Evolutionary conservation across 2,888 invertebrate species (phyloP), one percentile per base, ranked within the genome.

Genomic region (Hypomecis punctinalis): DNA sequence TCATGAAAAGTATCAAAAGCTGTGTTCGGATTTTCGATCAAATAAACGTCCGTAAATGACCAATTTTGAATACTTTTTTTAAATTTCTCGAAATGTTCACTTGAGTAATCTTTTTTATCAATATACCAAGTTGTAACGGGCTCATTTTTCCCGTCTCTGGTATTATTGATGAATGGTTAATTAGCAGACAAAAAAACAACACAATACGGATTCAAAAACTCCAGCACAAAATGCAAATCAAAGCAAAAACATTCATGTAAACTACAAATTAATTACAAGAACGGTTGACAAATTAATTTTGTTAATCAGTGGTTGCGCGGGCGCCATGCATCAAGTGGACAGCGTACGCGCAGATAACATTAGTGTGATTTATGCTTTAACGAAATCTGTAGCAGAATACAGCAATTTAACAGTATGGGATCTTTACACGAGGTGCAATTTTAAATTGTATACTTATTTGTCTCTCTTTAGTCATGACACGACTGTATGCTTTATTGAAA

Each of bases 281-380:
- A 76, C 76, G 76, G 71, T 78, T 85, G 86, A 91, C 90, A 90
- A 91, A 92, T 91, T 91, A 91, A 91, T 91, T 91, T 89, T 76
- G 86, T 90, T 90, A 91, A 92, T 91, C 90, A 89, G 86, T 78
- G 74, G 74, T 76, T 78, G 83, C 84, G 82, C 85, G 76, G 72
- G 78, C 83, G 89, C 92, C 82, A 91, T 92, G 86, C 80, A 90
- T 92, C 92, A 91, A 77, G 72, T 36, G 58, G 92, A 91, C 91
- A 89, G 90, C 82, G 81, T 79, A 72, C 78, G 72, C 77, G 72
- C 77, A 82, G 90, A 91, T 91, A 91, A 88, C 89, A 87, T 86
- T 87, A 85, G 81, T 80, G 85, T 92, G 91, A 91, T 91, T 88
- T 90, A 91, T 83, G 86, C 76, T 72, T 76, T 76, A 70, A 85